phyloP scores from a whole-genome alignment of 2,113 vertebrate genomes.

The Siniperca knerii region DNA sequence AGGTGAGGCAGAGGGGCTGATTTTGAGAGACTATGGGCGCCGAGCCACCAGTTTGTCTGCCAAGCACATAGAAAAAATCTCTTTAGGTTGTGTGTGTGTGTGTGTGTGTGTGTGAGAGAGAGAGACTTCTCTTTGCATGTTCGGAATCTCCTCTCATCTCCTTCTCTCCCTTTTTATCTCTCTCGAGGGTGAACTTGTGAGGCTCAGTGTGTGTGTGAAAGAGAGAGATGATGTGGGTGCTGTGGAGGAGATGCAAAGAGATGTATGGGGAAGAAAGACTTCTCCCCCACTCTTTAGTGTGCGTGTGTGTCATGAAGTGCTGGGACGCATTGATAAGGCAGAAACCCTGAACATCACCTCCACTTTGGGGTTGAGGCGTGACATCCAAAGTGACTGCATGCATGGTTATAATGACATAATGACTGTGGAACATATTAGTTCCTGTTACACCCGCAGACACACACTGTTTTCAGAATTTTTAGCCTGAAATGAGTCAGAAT shows the following conservation, averaged over 20 bases:
- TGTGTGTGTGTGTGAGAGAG: conserved; percentile 30
- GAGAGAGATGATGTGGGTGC: conserved; percentile 31
- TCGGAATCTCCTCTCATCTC: conserved; percentile 56
- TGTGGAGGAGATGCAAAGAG: conserved; percentile 47
- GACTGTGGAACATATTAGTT: conserved; percentile 42
- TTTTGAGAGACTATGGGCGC: conserved; percentile 65
- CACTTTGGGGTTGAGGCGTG: conserved; percentile 57
- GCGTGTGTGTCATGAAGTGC: conserved; percentile 42
- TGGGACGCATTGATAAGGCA: conserved; percentile 62
- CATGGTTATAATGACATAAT: conserved; percentile 36
- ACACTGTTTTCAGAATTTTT: conserved; percentile 27
- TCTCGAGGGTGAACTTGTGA: conserved; percentile 60
- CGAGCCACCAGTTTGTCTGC: conserved; percentile 65
- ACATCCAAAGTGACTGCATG: conserved; percentile 59
- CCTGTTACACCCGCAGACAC: conserved; percentile 13
- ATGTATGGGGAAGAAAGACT: conserved; percentile 35
- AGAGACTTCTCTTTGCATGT: conserved; percentile 41
- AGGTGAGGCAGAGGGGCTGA: conserved; percentile 73
- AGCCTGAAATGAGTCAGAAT: conserved; percentile 56
- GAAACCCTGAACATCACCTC: conserved; percentile 59
- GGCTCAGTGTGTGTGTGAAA: conserved; percentile 30
- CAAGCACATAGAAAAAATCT: conserved; percentile 55
- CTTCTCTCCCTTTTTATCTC: conserved; percentile 50
- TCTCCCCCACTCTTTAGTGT: conserved; percentile 26
- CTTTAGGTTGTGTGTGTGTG: conserved; percentile 26